Percentiles rank a stretch among this genome's conserved stretches.
Evolutionary conservation across 1,140 invertebrate species (phyloP).

Genomic region (Cyclargus thomasi): DNA sequence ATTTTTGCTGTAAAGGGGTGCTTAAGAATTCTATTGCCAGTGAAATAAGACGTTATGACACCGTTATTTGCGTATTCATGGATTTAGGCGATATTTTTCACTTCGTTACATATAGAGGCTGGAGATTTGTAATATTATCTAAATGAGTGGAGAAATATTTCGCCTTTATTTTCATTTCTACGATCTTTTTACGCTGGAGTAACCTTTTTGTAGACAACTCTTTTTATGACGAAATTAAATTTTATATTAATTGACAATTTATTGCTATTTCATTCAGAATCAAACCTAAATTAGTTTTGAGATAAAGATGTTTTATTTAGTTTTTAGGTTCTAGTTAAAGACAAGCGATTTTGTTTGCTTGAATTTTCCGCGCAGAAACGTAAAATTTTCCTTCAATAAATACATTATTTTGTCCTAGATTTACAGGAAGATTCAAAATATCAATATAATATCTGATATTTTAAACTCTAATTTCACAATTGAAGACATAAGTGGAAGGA

Average conservation of each 20-base stretch:
- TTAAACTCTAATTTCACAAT: too few species aligned
- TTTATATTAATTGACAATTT: background rate
- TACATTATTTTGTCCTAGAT: too few species aligned
- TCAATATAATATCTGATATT: too few species aligned
- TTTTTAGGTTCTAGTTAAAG: too few species aligned
- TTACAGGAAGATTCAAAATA: too few species aligned
- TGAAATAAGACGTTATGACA: constrained; percentile 43
- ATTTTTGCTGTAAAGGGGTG: constrained; percentile 51
- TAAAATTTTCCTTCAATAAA: too few species aligned
- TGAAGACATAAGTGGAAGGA: too few species aligned
- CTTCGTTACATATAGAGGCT: constrained; percentile 33
- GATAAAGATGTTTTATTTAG: too few species aligned
- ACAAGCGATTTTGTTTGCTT: too few species aligned
- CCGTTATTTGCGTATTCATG: constrained; percentile 43
- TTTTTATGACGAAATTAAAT: background rate
- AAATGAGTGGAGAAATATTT: constrained; percentile 20
- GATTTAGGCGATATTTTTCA: constrained; percentile 39
- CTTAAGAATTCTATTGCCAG: constrained; percentile 44
- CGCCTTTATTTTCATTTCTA: background rate
- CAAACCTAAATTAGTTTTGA: too few species aligned
- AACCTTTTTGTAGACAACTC: background rate
- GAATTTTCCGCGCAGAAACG: too few species aligned
- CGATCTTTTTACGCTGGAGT: background rate
- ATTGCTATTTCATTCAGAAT: too few species aligned
- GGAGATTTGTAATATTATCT: constrained; percentile 5